These are phyloP conservation scores for Coptodon rendalli DNA, from an alignment of 2,113 vertebrate species.

Conservation along the genomic window DNA sequence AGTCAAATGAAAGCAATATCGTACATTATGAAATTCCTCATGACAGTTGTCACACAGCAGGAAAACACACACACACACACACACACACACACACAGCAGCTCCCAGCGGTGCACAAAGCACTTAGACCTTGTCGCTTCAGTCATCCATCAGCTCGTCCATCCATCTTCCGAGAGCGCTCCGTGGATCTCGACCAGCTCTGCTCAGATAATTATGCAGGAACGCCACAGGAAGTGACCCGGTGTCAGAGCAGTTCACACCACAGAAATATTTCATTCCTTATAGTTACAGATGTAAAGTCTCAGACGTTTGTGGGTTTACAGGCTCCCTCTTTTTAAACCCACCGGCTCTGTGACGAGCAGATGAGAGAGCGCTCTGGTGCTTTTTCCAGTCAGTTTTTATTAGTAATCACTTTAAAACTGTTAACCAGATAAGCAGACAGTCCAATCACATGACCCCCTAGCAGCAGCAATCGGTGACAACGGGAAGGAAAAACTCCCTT, in stretches of 20 bases:
- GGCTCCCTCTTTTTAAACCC: fast-evolving
- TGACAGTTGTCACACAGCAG: not conserved
- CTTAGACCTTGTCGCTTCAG: slow-evolving; percentile 5
- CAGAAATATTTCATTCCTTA: not conserved
- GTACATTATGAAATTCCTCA: not conserved
- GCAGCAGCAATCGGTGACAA: not conserved
- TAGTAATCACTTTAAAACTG: not conserved
- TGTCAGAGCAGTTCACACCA: not conserved
- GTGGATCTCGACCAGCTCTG: not conserved
- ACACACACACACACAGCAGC: not conserved
- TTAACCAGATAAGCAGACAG: not conserved
- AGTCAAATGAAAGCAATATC: slow-evolving; percentile 11
- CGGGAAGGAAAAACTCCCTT: not conserved
- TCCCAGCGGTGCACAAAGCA: slow-evolving; percentile 5
- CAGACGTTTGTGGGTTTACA: not conserved
- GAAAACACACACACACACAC: not conserved
- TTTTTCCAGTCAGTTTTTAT: not conserved
- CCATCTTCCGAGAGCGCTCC: not conserved
- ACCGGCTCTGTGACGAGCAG: not conserved
- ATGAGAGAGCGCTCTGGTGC: not conserved
- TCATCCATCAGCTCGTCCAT: not conserved
- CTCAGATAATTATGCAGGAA: not conserved
- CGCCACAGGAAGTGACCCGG: not conserved
- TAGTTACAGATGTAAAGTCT: not conserved
- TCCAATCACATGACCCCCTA: not conserved